phyloP scores from a whole-genome alignment of 2,888 invertebrate species.

The Liopterus haemorrhoidalis region DNA sequence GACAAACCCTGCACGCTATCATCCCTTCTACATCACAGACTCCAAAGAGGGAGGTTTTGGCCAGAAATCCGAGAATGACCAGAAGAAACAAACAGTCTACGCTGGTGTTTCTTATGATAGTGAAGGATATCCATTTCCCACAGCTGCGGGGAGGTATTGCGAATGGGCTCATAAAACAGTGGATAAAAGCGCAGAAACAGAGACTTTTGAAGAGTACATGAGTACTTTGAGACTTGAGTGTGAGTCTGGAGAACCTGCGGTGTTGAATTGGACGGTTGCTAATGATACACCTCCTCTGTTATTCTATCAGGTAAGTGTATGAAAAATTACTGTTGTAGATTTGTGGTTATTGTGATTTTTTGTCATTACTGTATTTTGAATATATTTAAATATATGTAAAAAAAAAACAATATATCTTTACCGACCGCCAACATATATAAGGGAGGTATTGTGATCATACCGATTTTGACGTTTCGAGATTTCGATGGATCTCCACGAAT shows the following conservation, averaged over 20 bases:
- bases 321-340: neutral
- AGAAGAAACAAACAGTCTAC: constrained; percentile 65
- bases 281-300: constrained; percentile 75
- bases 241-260: constrained; percentile 67
- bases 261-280: constrained; percentile 80
- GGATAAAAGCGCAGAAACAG: constrained; percentile 65
- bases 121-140: constrained; percentile 73
- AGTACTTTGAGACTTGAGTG: constrained; percentile 71
- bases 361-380: constrained; percentile 2
- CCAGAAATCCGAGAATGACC: constrained; percentile 66
- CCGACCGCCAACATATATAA: too few relatives aligned
- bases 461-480: too few relatives aligned
- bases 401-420: constrained; percentile 6
- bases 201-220: constrained; percentile 72
- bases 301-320: constrained; percentile 74
- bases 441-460: too few relatives aligned
- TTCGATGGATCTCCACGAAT: too few relatives aligned
- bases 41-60: constrained; percentile 81
- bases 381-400: neutral
- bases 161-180: constrained; percentile 77
- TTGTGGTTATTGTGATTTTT: neutral
- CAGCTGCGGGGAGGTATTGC: constrained; percentile 78
- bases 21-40: constrained; percentile 87
- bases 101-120: constrained; percentile 74
- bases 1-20: constrained; percentile 76